phyloP scores from a whole-genome alignment of 2,797 vertebrate genomes.

The Psittacula echo region DNA sequence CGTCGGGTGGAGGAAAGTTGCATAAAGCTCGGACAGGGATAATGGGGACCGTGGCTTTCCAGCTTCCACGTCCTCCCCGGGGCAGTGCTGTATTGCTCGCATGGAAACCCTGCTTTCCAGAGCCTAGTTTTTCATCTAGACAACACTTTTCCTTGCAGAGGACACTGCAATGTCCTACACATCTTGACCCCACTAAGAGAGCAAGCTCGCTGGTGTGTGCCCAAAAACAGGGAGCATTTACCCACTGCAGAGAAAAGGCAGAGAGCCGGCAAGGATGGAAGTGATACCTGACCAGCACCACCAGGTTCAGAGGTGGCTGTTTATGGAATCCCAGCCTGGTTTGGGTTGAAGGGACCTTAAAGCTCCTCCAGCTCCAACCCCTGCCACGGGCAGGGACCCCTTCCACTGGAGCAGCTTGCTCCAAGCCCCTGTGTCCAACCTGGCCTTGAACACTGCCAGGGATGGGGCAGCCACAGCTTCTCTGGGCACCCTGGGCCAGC shows the following conservation, averaged over 20 bases:
- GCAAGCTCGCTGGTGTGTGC: accelerated
- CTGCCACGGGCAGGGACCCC: too few relatives aligned
- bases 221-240: accelerated
- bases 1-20: not conserved
- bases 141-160: not conserved
- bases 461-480: too few relatives aligned
- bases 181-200: accelerated
- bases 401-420: too few relatives aligned
- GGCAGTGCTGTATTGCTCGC: accelerated
- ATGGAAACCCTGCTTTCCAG: not conserved
- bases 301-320: not conserved
- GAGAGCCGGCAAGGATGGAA: accelerated
- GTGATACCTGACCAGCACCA: accelerated
- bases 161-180: accelerated
- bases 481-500: too few relatives aligned
- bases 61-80: accelerated
- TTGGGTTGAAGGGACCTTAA: not conserved
- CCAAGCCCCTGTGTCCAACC: too few relatives aligned
- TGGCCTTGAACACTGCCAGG: too few relatives aligned
- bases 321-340: not conserved
- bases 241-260: not conserved
- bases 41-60: accelerated
- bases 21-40: accelerated
- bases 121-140: not conserved
- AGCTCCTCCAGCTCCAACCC: not conserved